Base-by-base conservation (phyloP, 2,113 vertebrate genomes). In the Clupea harengus region DNA sequence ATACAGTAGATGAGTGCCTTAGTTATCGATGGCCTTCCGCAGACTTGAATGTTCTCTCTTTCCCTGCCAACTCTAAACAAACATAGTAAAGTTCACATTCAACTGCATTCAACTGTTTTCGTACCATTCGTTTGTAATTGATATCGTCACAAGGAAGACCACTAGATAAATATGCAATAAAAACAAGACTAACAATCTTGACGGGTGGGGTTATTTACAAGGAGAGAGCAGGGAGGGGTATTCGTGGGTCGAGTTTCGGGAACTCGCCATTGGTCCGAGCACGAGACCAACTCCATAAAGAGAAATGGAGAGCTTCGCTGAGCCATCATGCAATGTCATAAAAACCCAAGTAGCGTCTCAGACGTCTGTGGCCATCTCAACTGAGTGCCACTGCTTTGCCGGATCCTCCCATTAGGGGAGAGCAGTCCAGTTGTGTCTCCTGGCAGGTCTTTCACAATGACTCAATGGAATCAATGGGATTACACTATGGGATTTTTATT, bases 281-380 rank as follows among this genome's bases (percentile, higher is more conserved):
- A 86, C 32, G 91, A 85, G 84, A 89, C 87, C 88, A 88, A 92
- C 93, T 93, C 93, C 94, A 93, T 95, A 95, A 92, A 92, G 86
- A 93, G 89, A 89, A 86, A 88, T 84, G 85, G 8, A 83, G 78
- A 67, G 86, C 86, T 88, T 82, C 89, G 90, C 90, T 91, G 89
- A 89, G 87, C 88, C 90, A 89, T 89, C 90, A 91, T 2, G 81
- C 83, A 88, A 90, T 87, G 83, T 39, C 81, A 85, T 91, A 85
- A 91, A 90, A 91, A 88, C 86, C 57, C 82, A 81, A 85, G 60
- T 64, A 85, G 82, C 78, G 28, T 86, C 78, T 86, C 82, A 89
- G 82, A 72, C 49, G 85, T 87, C 10, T 2, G 81, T 85, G 46
- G 8, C 85, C 86, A 82, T 89, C 57, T 81, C 50, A 50, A 78